phyloP scores from a whole-genome alignment of 2,888 invertebrate genomes.

The Falcaria lacertinaria region DNA sequence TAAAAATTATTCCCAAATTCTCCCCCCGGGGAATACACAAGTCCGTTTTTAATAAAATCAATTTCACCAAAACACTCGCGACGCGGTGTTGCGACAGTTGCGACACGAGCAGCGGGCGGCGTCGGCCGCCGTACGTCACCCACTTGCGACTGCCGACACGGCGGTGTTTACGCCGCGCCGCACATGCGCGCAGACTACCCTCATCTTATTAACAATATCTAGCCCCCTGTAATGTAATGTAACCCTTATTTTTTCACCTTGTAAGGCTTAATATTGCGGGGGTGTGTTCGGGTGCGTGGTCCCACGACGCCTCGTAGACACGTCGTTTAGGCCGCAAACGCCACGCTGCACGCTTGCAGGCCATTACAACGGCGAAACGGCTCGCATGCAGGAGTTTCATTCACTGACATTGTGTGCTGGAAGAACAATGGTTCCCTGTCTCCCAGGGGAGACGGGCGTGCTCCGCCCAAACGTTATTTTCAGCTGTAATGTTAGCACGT shows the following conservation, averaged over 20 bases:
- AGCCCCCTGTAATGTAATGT: constrained; percentile 11
- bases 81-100: constrained; percentile 20
- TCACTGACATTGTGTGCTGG: neutral
- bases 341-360: constrained; percentile 1
- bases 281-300: constrained; percentile 1
- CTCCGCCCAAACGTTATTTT: no score
- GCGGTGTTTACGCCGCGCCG: constrained; percentile 58
- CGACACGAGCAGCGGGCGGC: constrained; percentile 32
- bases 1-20: constrained; percentile 38
- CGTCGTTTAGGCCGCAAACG: constrained; percentile 2
- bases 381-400: neutral
- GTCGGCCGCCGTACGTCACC: constrained; percentile 40
- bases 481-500: no score
- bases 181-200: constrained; percentile 63
- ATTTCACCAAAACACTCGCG: constrained; percentile 55
- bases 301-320: constrained; percentile 3
- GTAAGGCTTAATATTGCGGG: constrained; percentile 17
- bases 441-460: no score
- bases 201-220: constrained; percentile 18
- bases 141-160: constrained; percentile 45
- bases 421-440: neutral
- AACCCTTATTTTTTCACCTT: constrained; percentile 13
- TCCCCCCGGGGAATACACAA: constrained; percentile 32
- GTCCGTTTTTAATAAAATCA: constrained; percentile 24
- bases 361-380: neutral